Evolutionary conservation across 2,113 vertebrate species (phyloP).

Genomic region (Solea senegalensis): DNA sequence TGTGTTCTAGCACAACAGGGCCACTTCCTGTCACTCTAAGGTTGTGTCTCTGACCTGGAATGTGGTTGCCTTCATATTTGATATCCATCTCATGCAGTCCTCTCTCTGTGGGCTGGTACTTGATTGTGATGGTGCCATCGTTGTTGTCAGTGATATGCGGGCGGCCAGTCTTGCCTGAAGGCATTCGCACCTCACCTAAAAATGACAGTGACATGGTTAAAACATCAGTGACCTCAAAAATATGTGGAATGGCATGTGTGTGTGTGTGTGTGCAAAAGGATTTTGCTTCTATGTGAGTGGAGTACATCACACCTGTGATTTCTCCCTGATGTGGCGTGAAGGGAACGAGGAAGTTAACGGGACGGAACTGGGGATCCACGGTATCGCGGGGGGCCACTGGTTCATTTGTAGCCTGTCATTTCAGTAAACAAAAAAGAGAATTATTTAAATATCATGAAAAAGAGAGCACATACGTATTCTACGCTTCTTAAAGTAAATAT

Average conservation of each 20-base stretch:
- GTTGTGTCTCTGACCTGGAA: slow-evolving; percentile 84
- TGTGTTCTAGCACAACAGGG: not conserved
- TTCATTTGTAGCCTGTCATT: slow-evolving; percentile 89
- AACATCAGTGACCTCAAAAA: slow-evolving; percentile 35
- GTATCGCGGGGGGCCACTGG: slow-evolving; percentile 86
- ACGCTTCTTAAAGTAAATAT: not conserved
- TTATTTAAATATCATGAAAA: slow-evolving; percentile 22
- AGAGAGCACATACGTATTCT: not conserved
- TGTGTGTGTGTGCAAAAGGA: not conserved
- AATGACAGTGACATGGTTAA: slow-evolving; percentile 23
- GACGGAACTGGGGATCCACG: slow-evolving; percentile 88
- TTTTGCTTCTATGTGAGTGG: slow-evolving; percentile 5
- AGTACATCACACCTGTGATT: slow-evolving; percentile 87
- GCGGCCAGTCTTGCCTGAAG: slow-evolving; percentile 90
- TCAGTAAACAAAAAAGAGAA: slow-evolving; percentile 12
- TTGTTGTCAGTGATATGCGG: slow-evolving; percentile 95
- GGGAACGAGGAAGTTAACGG: slow-evolving; percentile 94
- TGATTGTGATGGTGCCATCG: slow-evolving; percentile 93
- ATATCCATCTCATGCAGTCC: slow-evolving; percentile 98
- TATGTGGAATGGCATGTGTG: slow-evolving; percentile 5
- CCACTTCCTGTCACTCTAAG: not conserved
- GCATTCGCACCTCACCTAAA: slow-evolving; percentile 95
- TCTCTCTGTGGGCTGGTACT: slow-evolving; percentile 90
- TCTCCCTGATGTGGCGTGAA: slow-evolving; percentile 94
- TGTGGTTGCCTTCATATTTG: slow-evolving; percentile 96